Base-by-base conservation (phyloP, 2,797 vertebrate species). In the Setipinna tenuifilis region DNA sequence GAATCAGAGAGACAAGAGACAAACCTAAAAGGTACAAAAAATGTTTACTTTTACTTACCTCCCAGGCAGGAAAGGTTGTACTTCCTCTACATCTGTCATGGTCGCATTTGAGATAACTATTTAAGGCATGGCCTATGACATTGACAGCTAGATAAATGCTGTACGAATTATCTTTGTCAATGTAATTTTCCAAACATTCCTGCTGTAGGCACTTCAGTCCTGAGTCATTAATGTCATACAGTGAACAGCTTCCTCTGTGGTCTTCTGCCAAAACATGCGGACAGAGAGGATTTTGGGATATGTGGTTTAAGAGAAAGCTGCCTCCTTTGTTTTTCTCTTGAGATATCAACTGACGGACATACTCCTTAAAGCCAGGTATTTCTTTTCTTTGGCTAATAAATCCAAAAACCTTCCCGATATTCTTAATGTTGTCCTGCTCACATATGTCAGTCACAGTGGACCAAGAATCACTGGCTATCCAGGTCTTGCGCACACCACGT, bases 381-480 rank as follows among this genome's bases (percentile, higher is more conserved):
- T 14, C 12, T 31, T 31, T 31, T 71, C 65, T 31, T 71, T 71
- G 28, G 65, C 65, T 35, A 35, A 31, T 35, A 3, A 71, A 71
- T 11, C 65, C 65, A 31, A 71, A 16, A 31, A 71, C 65, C 31
- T 28, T 71, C 4, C 65, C 65, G 17, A 71, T 35, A 6, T 6
- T 11, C 3, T 31, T 4, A 31, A 71, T 71, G 65, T 71, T 71
- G 3, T 71, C 31, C 14, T 31, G 65, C 31, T 28, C 65, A 71
- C 12, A 71, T 71, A 71, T 71, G 14, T 71, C 25, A 31, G 28
- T 31, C 3, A 28, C 17, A 28, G 25, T 71, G 65, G 65, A 71
- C 65, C 65, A 71, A 25, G 65, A 71, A 71, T 71, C 65, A 71
- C 65, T 71, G 4, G 65, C 65, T 25, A 71, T 31, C 65, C 65